A percentile compares a stretch with the other conserved stretches of the same genome.
phyloP scores from a whole-genome alignment of 2,888 invertebrate genomes.

The Cephalotes varians region DNA sequence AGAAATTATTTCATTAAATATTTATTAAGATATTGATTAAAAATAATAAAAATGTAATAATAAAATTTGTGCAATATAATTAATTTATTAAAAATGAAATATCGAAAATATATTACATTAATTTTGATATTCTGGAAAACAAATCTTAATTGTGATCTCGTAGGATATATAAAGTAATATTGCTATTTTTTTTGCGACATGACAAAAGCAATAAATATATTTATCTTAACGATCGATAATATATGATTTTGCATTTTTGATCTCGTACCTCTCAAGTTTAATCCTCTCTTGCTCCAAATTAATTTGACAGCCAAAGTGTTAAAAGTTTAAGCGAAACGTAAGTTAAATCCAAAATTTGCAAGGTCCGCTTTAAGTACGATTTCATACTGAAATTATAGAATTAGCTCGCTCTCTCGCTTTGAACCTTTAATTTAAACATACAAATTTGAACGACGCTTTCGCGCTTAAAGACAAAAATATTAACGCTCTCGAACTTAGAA shows the following conservation, averaged over 20 bases:
- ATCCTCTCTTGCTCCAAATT: background rate
- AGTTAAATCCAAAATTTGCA: background rate
- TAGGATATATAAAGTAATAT: background rate
- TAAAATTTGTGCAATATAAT: background rate
- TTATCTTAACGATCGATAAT: background rate
- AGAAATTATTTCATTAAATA: background rate
- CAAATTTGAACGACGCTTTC: background rate
- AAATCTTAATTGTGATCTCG: background rate
- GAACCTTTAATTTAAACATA: background rate
- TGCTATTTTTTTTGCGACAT: background rate
- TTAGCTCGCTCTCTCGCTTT: background rate
- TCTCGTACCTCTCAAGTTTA: background rate
- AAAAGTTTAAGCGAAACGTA: background rate
- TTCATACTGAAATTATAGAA: constrained; percentile 5
- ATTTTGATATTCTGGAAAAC: background rate
- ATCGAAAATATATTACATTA: background rate
- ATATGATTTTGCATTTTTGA: background rate
- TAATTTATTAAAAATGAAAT: background rate
- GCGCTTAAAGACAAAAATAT: background rate
- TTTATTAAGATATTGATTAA: background rate
- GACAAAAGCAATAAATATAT: background rate
- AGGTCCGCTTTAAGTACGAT: background rate
- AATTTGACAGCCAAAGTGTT: background rate
- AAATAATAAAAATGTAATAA: background rate
- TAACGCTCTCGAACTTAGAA: background rate